phyloP scores from a whole-genome alignment of 2,888 invertebrate species.

The Mimachlamys varia region DNA sequence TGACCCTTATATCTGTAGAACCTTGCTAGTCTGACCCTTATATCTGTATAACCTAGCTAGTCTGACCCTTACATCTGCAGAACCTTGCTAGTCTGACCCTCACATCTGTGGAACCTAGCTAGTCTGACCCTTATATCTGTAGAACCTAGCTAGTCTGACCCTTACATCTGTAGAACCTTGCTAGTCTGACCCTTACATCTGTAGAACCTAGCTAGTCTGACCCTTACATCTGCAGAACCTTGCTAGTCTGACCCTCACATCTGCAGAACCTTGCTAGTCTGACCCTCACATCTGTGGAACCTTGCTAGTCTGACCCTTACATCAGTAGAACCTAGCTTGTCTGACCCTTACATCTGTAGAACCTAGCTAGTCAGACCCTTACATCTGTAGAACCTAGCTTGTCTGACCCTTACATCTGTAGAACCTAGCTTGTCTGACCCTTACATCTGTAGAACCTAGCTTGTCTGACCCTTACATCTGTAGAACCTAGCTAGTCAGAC shows the following conservation, averaged over 20 bases:
- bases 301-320: background rate
- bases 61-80: background rate
- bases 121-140: background rate
- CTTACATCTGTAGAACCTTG: background rate
- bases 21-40: background rate
- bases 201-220: too few relatives aligned
- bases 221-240: too few relatives aligned
- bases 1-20: too few relatives aligned
- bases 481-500: background rate
- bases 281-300: background rate
- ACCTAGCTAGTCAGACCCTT: background rate
- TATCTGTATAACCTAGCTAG: background rate
- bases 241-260: background rate
- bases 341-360: too few relatives aligned
- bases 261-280: too few relatives aligned
- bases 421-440: background rate
- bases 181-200: background rate
- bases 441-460: too few relatives aligned
- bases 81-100: too few relatives aligned
- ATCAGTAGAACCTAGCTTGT: too few relatives aligned
- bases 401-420: too few relatives aligned
- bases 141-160: too few relatives aligned
- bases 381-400: background rate
- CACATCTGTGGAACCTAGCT: too few relatives aligned
- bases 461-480: too few relatives aligned